Base-by-base conservation (phyloP, 2,797 vertebrate genomes). In the Sphaeramia orbicularis region DNA sequence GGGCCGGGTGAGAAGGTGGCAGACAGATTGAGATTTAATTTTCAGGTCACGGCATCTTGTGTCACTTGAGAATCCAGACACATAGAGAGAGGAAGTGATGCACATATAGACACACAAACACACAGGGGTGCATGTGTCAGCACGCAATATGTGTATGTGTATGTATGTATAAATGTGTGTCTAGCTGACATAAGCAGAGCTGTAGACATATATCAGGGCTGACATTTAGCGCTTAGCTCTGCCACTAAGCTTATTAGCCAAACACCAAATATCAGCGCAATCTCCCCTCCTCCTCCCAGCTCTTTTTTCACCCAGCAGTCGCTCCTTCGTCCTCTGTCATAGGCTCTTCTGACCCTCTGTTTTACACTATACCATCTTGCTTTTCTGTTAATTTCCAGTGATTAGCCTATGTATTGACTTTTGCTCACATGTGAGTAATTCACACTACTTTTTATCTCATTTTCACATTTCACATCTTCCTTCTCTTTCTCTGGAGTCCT, bases 201-300 rank as follows among this genome's bases (percentile, higher is more conserved):
- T 86, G 86, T 64, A 80, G 85, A 92, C 86, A 87, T 91, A 92
- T 84, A 90, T 91, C 89, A 90, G 74, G 71, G 37, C 73, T 92
- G 91, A 90, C 90, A 92, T 92, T 93, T 91, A 91, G 81, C 69
- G 69, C 87, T 78, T 86, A 83, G 86, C 83, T 92, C 79, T 84
- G 85, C 81, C 87, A 87, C 85, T 86, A 87, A 87, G 89, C 89
- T 89, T 91, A 89, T 92, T 91, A 91, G 85, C 82, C 81, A 85
- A 92, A 89, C 81, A 86, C 84, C 85, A 87, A 89, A 90, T 90
- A 92, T 92, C 89, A 92, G 88, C 88, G 89, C 79, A 89, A 91
- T 92, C 86, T 90, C 73, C 37, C 71, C 27, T 42, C 35, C 61
- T 71, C 37, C 71, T 21, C 42, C 35, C 61, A 48, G 47, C 52